A percentile compares a stretch with the other conserved stretches of the same genome.
Conservation (phyloP, 2,113 vertebrate species). For the Siniperca chuatsi region DNA sequence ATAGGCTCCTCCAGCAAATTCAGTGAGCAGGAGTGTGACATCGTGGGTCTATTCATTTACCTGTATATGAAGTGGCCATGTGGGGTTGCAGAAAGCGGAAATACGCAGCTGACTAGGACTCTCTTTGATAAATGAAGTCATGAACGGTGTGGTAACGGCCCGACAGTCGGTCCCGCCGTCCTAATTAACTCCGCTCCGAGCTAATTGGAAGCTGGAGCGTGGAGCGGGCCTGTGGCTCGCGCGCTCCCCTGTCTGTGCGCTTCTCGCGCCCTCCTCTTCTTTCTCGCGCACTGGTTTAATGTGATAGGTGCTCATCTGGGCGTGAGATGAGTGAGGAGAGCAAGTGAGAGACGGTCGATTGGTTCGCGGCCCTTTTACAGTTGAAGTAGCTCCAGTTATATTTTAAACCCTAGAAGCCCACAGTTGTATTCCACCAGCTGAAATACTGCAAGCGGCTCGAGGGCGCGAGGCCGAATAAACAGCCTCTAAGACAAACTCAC, state of each 20-base stretch:
- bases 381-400: not conserved
- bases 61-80: not conserved
- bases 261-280: conserved; percentile 28
- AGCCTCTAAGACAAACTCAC: conserved; percentile 28
- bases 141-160: not conserved
- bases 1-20: no score
- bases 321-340: not conserved
- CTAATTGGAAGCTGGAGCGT: not conserved
- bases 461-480: not conserved
- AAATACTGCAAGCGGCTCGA: not conserved
- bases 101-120: not conserved
- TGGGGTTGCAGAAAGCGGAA: no score
- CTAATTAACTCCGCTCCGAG: not conserved
- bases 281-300: conserved; percentile 60
- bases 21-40: not conserved
- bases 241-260: not conserved
- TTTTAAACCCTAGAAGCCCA: no score
- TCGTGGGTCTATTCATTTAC: not conserved
- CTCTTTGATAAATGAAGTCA: not conserved
- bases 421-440: no score
- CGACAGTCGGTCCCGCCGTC: not conserved
- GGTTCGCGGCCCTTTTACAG: not conserved
- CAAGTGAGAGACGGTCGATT: no score
- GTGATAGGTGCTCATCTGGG: conserved; percentile 33
- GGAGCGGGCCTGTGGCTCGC: not conserved